These are phyloP conservation scores for Gerris lacustris DNA, from an alignment of 2,888 invertebrate species.

Conservation along the genomic window DNA sequence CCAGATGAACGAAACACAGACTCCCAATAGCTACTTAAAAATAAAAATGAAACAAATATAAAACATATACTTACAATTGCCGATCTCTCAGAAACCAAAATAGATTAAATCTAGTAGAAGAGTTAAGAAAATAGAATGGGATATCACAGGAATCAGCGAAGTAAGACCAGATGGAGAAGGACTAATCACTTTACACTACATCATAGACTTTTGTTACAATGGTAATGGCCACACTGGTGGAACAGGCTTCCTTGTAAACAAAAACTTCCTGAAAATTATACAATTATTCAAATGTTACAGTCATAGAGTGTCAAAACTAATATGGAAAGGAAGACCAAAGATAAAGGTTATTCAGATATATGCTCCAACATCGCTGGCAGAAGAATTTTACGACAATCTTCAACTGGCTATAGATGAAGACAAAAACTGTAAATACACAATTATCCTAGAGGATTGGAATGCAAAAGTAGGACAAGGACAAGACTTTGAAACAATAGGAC, in stretches of 20 bases:
- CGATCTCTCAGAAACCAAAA: background rate
- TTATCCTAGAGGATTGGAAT: background rate
- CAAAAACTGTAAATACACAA: background rate
- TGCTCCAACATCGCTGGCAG: slow-evolving; percentile 2
- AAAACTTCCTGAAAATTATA: background rate
- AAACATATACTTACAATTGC: background rate
- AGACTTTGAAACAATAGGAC: background rate
- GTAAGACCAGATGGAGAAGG: slow-evolving; percentile 11
- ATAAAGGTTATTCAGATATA: slow-evolving; percentile 8
- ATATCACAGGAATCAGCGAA: background rate
- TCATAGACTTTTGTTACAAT: slow-evolving; percentile 6
- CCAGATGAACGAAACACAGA: background rate
- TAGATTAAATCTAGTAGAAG: background rate
- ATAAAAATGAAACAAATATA: background rate
- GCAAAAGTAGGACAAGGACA: slow-evolving; percentile 7
- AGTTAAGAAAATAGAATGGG: background rate
- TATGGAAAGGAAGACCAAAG: background rate
- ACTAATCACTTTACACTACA: background rate
- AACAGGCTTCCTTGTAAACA: slow-evolving; percentile 9
- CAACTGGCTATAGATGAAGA: slow-evolving; percentile 4
- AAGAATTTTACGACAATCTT: slow-evolving; percentile 5
- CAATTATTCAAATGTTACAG: slow-evolving; percentile 8
- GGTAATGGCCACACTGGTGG: slow-evolving; percentile 8
- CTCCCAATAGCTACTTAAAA: background rate
- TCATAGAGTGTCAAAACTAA: background rate